Percentiles rank a stretch among this genome's conserved stretches.
Evolutionary conservation across 2,797 vertebrate species (phyloP).

Genomic region (Mormyrops attenuatus): DNA sequence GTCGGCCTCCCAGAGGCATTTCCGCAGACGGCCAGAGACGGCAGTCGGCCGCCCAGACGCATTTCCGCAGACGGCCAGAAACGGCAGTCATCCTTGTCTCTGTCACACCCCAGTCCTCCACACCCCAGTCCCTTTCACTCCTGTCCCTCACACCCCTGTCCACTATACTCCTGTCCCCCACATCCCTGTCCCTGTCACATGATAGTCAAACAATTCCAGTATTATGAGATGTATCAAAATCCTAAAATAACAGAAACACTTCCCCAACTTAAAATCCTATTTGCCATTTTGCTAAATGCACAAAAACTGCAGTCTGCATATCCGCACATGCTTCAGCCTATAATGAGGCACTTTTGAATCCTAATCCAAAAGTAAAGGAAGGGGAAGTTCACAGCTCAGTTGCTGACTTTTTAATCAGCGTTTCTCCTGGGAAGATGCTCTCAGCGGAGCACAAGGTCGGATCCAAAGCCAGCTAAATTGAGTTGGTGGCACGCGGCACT

Average conservation of each 20-base stretch:
- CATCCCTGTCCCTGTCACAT: background rate
- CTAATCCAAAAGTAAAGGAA: background rate
- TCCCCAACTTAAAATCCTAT: background rate
- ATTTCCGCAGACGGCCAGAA: background rate
- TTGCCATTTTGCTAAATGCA: background rate
- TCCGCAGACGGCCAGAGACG: background rate
- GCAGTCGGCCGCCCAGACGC: background rate
- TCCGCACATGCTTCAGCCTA: background rate
- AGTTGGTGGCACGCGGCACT: background rate
- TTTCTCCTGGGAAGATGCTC: background rate
- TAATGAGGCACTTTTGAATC: background rate
- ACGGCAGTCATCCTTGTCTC: background rate
- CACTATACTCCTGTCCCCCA: background rate
- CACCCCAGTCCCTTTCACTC: background rate
- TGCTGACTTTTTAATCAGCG: background rate
- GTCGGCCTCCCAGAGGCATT: background rate
- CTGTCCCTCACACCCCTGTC: too few species aligned
- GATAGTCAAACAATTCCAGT: background rate
- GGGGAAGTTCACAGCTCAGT: background rate
- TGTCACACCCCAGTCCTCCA: background rate
- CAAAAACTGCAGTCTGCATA: background rate
- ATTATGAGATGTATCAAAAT: background rate
- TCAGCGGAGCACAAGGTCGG: background rate
- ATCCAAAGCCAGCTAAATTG: constrained; percentile 13
- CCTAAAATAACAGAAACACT: background rate